Evolutionary conservation across 1,140 invertebrate genomes (phyloP).

Genomic region (Thaumatotibia leucotreta): DNA sequence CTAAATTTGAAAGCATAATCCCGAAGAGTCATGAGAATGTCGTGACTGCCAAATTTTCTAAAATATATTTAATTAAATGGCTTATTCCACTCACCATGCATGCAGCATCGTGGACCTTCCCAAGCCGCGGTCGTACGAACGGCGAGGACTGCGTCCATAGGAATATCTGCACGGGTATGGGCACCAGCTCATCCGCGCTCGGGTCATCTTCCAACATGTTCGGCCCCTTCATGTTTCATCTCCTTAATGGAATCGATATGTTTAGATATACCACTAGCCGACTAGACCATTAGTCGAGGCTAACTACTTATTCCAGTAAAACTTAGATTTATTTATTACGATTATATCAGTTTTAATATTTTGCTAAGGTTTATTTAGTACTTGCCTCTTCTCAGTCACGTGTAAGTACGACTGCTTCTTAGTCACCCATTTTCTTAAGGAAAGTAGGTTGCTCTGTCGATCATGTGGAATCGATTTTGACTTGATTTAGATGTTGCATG

Average conservation of each 20-base stretch:
- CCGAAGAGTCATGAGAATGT: too few relatives aligned
- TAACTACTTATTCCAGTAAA: too few relatives aligned
- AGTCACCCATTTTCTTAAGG: not conserved
- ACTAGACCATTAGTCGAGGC: too few relatives aligned
- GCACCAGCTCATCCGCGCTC: conserved; percentile 86
- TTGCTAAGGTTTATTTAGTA: not conserved
- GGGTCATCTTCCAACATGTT: conserved; percentile 76
- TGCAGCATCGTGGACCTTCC: conserved; percentile 96
- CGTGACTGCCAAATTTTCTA: too few relatives aligned
- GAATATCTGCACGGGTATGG: conserved; percentile 98
- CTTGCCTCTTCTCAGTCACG: not conserved
- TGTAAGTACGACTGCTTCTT: not conserved
- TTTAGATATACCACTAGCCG: not conserved
- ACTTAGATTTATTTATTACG: too few relatives aligned
- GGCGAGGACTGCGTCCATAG: conserved; percentile 98
- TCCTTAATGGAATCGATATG: not conserved
- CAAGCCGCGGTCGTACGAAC: conserved; percentile 93
- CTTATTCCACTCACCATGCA: conserved; percentile 87
- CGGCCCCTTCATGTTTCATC: conserved; percentile 54
- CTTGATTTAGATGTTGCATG: not conserved
- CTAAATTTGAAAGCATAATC: too few relatives aligned
- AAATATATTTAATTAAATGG: too few relatives aligned
- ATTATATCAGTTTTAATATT: too few relatives aligned
- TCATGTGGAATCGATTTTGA: not conserved
- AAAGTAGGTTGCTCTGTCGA: not conserved